A percentile compares a stretch with the other conserved stretches of the same genome.
Evolutionary conservation across 92 coral and sea anemone species (phyloP).

Genomic region (Zoanthus sansibaricus): DNA sequence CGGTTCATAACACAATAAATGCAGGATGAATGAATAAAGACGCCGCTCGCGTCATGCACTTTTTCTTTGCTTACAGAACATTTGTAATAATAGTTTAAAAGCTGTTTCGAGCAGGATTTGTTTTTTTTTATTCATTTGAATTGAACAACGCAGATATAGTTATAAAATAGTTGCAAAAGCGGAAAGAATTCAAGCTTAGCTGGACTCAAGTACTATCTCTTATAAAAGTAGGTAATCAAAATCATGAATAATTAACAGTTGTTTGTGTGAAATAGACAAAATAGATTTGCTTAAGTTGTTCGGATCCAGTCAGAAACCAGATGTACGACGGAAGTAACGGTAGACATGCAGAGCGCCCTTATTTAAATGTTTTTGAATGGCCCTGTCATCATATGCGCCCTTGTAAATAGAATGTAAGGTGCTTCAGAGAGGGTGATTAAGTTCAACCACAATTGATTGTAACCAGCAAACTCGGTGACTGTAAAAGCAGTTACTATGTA

Average conservation of each 20-base stretch:
- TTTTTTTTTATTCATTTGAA: neutral
- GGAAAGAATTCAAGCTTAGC: neutral
- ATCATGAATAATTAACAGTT: neutral
- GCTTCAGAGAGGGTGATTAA: neutral
- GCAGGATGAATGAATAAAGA: neutral
- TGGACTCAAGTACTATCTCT: neutral
- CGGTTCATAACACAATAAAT: slow-evolving; percentile 25
- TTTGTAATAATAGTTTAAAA: neutral
- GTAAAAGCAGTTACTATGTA: neutral
- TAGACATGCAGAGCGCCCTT: neutral
- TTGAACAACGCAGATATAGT: neutral
- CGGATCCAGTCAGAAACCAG: neutral
- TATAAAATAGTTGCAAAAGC: neutral
- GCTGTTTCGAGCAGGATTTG: neutral
- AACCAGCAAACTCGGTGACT: neutral
- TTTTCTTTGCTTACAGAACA: neutral
- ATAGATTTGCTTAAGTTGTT: neutral
- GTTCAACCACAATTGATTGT: neutral
- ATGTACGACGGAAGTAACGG: neutral
- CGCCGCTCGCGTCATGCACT: neutral
- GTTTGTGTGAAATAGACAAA: neutral
- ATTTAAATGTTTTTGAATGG: neutral
- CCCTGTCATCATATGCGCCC: neutral
- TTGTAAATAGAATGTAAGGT: slow-evolving; percentile 1
- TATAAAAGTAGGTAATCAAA: neutral